phyloP scores from a whole-genome alignment of 2,888 invertebrate genomes.

The Lithophane socia region DNA sequence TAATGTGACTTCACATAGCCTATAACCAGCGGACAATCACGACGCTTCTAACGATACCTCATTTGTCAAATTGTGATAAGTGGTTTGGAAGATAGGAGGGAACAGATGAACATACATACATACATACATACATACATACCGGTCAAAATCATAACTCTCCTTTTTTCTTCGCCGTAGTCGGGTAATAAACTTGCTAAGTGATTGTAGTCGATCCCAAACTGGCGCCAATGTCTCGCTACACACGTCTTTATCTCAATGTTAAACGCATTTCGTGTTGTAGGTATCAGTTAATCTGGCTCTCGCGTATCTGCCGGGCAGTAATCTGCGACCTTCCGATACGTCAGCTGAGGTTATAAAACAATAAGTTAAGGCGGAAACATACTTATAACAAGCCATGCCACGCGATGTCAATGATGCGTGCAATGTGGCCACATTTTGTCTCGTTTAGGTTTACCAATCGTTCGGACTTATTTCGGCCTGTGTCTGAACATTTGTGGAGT shows the following conservation, averaged over 20 bases:
- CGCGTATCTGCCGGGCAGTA: conserved; percentile 30
- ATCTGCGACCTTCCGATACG: conserved; percentile 52
- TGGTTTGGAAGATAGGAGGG: too few relatives aligned
- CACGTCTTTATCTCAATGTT: conserved; percentile 21
- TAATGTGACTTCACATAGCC: too few relatives aligned
- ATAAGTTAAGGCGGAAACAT: conserved; percentile 13
- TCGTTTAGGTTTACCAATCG: not conserved
- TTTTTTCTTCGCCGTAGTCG: too few relatives aligned
- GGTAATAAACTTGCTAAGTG: not conserved
- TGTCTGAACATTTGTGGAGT: too few relatives aligned
- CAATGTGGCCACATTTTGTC: not conserved
- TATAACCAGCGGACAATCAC: too few relatives aligned
- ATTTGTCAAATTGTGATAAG: too few relatives aligned
- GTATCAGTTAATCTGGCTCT: conserved; percentile 25
- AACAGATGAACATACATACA: too few relatives aligned
- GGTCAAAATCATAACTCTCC: too few relatives aligned
- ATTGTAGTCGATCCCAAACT: not conserved
- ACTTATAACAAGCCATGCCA: not conserved
- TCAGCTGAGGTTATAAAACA: conserved; percentile 30
- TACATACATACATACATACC: too few relatives aligned
- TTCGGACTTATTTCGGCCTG: not conserved
- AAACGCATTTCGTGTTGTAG: conserved; percentile 13
- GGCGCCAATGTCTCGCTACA: conserved; percentile 11
- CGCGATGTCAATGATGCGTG: not conserved
- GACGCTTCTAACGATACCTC: too few relatives aligned